Evolutionary conservation across 1,140 invertebrate genomes (phyloP).

Genomic region (Orius insidiosus): DNA sequence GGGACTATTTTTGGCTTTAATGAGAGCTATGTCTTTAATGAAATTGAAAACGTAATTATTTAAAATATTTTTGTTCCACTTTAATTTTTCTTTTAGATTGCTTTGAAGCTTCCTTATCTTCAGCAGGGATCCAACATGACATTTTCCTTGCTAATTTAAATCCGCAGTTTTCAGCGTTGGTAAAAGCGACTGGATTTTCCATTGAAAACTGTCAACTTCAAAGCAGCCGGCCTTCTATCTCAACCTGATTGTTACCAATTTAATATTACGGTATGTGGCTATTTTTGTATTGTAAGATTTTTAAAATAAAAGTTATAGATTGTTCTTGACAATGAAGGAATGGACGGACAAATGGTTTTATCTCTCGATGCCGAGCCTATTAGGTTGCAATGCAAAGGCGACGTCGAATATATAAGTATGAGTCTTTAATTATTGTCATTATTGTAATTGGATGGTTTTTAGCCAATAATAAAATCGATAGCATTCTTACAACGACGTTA

Average conservation of each 20-base stretch:
- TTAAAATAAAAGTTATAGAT: too few relatives aligned
- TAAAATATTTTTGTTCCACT: not conserved
- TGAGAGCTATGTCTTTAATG: conserved; percentile 79
- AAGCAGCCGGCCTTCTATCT: conserved; percentile 60
- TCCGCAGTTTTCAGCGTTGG: conserved; percentile 46
- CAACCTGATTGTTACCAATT: conserved; percentile 80
- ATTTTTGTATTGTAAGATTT: too few relatives aligned
- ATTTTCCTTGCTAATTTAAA: too few relatives aligned
- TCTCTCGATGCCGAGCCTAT: conserved; percentile 56
- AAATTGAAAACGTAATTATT: conserved; percentile 53
- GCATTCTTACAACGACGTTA: conserved; percentile 52
- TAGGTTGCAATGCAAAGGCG: conserved; percentile 63
- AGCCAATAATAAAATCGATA: conserved; percentile 49
- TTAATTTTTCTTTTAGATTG: not conserved
- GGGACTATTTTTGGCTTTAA: conserved; percentile 75
- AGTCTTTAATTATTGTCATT: conserved; percentile 29
- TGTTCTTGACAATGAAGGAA: conserved; percentile 74
- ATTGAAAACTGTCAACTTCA: conserved; percentile 76
- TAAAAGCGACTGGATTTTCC: conserved; percentile 57
- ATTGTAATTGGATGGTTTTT: too few relatives aligned
- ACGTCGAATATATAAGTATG: conserved; percentile 55
- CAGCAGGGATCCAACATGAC: too few relatives aligned
- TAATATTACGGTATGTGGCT: conserved; percentile 47
- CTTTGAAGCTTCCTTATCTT: too few relatives aligned
- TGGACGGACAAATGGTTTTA: conserved; percentile 87